These are phyloP conservation scores for Allygus modestus DNA, from an alignment of 2,888 invertebrate species.

Conservation along the genomic window DNA sequence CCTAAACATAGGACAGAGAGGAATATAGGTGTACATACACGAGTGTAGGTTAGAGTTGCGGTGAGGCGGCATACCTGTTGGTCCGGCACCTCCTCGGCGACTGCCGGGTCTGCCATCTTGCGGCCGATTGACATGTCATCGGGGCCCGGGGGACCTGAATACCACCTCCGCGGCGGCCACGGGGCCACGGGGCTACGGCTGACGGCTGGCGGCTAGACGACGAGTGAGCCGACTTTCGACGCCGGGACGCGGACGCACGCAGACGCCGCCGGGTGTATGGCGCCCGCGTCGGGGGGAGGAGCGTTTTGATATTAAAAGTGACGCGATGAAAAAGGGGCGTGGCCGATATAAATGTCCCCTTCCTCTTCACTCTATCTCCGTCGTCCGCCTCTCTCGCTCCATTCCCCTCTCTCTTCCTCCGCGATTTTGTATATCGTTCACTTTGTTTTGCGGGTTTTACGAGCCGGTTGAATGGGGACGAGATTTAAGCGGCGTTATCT, in stretches of 20 bases:
- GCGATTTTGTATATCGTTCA: slow-evolving; percentile 51
- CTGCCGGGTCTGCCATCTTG: slow-evolving; percentile 31
- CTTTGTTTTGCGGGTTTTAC: slow-evolving; percentile 60
- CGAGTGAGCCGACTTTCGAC: slow-evolving; percentile 31
- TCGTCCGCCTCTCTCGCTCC: slow-evolving; percentile 13
- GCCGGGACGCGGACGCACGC: slow-evolving; percentile 56
- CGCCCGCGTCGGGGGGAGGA: slow-evolving; percentile 66
- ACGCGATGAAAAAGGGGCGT: slow-evolving; percentile 65
- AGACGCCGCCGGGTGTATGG: slow-evolving; percentile 60
- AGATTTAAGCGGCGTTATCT: slow-evolving; percentile 41
- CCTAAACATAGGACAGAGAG: too few relatives aligned
- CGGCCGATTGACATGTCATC: slow-evolving; percentile 59
- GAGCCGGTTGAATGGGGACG: slow-evolving; percentile 46
- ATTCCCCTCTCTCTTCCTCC: slow-evolving; percentile 49
- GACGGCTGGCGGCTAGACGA: slow-evolving; percentile 41
- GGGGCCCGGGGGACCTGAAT: too few relatives aligned
- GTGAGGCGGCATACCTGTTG: background rate
- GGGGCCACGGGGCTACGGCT: slow-evolving; percentile 35
- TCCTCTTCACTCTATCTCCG: slow-evolving; percentile 49
- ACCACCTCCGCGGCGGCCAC: slow-evolving; percentile 21
- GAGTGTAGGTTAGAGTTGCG: background rate
- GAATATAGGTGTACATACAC: background rate
- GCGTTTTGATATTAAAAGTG: slow-evolving; percentile 65
- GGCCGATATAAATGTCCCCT: slow-evolving; percentile 63
- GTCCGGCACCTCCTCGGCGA: background rate